Percentiles rank a stretch among this genome's conserved stretches.
Conservation (phyloP, 2,797 vertebrate genomes). For the Anolis apletophallus region DNA sequence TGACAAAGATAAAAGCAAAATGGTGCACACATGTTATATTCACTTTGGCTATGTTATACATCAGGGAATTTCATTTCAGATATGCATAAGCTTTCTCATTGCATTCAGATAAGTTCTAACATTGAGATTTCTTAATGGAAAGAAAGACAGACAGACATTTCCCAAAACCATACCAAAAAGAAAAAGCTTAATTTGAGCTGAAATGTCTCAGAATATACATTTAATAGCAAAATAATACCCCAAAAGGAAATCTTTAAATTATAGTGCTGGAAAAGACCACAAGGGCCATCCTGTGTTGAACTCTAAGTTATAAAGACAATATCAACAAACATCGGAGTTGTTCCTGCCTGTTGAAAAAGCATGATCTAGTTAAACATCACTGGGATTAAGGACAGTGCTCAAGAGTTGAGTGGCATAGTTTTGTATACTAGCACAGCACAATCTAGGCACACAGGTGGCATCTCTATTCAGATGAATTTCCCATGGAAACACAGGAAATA, state of each 20-base stretch:
- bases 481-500: not conserved
- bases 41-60: not conserved
- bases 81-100: not conserved
- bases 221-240: not conserved
- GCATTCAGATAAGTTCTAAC: not conserved
- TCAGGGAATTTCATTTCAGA: not conserved
- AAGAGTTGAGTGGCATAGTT: not conserved
- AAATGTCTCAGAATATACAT: not conserved
- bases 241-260: too few relatives aligned
- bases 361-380: not conserved
- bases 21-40: not conserved
- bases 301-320: too few relatives aligned
- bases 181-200: not conserved
- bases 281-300: too few relatives aligned
- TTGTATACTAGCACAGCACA: not conserved
- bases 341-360: not conserved
- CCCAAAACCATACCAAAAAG: too few relatives aligned
- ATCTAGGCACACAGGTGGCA: not conserved
- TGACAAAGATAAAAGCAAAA: not conserved
- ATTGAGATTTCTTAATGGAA: not conserved
- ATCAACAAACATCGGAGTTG: not conserved
- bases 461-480: not conserved
- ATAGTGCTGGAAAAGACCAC: too few relatives aligned
- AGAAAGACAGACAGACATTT: too few relatives aligned
- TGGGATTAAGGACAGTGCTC: not conserved